phyloP scores from a whole-genome alignment of 2,888 invertebrate genomes.

The Aphidius colemani region DNA sequence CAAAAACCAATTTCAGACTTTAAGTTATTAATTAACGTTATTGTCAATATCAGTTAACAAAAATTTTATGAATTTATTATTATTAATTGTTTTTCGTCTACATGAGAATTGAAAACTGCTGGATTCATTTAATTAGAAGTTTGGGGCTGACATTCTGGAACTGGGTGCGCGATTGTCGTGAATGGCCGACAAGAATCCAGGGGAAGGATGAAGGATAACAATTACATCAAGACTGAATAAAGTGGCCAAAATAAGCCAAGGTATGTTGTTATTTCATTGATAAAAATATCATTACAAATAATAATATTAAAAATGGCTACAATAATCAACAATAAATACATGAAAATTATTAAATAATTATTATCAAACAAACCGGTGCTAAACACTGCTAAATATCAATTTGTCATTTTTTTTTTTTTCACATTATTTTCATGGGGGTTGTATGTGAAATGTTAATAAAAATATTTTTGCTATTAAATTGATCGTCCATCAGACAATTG shows the following conservation, averaged over 20 bases:
- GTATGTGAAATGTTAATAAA: background rate
- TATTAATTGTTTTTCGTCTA: too few relatives aligned
- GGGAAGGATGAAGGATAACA: constrained; percentile 46
- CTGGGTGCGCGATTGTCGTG: constrained; percentile 44
- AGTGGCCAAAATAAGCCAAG: constrained; percentile 24
- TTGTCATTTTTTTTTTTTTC: too few relatives aligned
- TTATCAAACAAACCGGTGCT: constrained; percentile 1
- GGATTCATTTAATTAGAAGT: too few relatives aligned
- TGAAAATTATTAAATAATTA: background rate
- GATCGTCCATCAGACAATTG: background rate
- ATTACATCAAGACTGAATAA: constrained; percentile 25
- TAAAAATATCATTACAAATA: too few relatives aligned
- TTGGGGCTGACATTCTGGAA: constrained; percentile 42
- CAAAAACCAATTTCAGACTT: too few relatives aligned
- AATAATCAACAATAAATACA: too few relatives aligned
- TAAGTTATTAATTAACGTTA: too few relatives aligned
- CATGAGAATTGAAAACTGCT: too few relatives aligned
- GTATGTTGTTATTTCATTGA: constrained; percentile 15
- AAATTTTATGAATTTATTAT: too few relatives aligned
- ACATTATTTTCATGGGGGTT: background rate
- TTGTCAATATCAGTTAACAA: too few relatives aligned
- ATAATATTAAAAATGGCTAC: too few relatives aligned
- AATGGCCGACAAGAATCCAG: constrained; percentile 48
- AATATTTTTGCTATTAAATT: constrained; percentile 3
- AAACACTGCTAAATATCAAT: constrained; percentile 7